A percentile compares a stretch with the other conserved stretches of the same genome.
Evolutionary conservation across 2,888 invertebrate genomes (phyloP).

Genomic region (Ectemnius lituratus): DNA sequence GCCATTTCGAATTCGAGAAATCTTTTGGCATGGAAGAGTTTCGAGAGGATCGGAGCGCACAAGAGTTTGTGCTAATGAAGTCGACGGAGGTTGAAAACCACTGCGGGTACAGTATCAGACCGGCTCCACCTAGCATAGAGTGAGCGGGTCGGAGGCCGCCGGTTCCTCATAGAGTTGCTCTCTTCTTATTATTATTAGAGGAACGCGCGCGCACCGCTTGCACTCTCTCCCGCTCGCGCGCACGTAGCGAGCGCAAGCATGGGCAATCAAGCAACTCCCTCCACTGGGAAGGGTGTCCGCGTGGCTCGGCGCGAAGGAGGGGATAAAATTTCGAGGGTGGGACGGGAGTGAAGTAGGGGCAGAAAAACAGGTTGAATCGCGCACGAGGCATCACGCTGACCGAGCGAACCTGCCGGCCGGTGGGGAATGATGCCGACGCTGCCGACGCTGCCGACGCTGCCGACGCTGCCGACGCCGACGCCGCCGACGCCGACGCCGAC

Average conservation of each 20-base stretch:
- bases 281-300: no score
- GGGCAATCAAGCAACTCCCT: slow-evolving; percentile 36
- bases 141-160: slow-evolving; percentile 77
- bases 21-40: neutral
- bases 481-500: slow-evolving; percentile 12
- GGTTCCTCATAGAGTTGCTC: slow-evolving; percentile 77
- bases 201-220: slow-evolving; percentile 60
- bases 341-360: slow-evolving; percentile 55
- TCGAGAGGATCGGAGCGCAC: neutral
- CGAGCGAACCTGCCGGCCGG: slow-evolving; percentile 32
- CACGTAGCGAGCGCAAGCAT: slow-evolving; percentile 52
- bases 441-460: slow-evolving; percentile 20
- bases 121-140: slow-evolving; percentile 77
- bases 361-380: slow-evolving; percentile 74
- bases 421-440: slow-evolving; percentile 20
- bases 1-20: no score
- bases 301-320: slow-evolving; percentile 26
- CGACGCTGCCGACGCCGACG: no score
- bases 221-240: slow-evolving; percentile 33
- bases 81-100: slow-evolving; percentile 63
- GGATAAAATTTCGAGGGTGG: slow-evolving; percentile 54
- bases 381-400: slow-evolving; percentile 71
- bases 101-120: slow-evolving; percentile 73
- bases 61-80: neutral
- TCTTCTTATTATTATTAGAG: slow-evolving; percentile 75